Percentiles rank a stretch among this genome's conserved stretches.
Conservation (phyloP, 37 sponge, comb jelly and placozoan species). For the Cliona cf. orientalis region DNA sequence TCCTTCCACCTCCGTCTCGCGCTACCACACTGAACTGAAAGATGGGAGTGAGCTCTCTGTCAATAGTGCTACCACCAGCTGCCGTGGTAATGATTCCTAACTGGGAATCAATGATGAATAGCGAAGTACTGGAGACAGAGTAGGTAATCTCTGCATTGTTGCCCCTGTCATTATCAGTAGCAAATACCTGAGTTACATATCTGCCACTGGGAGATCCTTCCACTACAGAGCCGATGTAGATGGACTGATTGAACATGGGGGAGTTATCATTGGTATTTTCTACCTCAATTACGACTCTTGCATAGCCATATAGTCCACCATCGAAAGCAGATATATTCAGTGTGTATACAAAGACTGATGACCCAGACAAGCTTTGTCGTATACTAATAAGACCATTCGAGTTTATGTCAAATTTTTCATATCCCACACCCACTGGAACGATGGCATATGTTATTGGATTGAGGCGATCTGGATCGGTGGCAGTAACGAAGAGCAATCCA, state of each 20-base stretch:
- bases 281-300: conserved; percentile 29
- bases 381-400: conserved; percentile 32
- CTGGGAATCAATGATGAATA: conserved; percentile 33
- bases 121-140: not conserved
- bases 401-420: conserved; percentile 35
- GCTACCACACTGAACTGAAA: conserved; percentile 41
- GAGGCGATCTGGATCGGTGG: conserved; percentile 44
- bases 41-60: conserved; percentile 39
- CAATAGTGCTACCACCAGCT: conserved; percentile 18
- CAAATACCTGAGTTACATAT: conserved; percentile 48
- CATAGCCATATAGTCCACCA: conserved; percentile 37
- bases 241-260: conserved; percentile 61
- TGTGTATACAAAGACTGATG: conserved; percentile 11
- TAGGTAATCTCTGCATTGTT: conserved; percentile 46
- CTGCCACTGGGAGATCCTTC: conserved; percentile 31
- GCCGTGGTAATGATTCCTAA: conserved; percentile 50
- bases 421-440: not conserved
- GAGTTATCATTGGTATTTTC: conserved; percentile 49
- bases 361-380: not conserved
- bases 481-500: conserved; percentile 26
- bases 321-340: conserved; percentile 68
- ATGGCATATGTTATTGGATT: conserved; percentile 25
- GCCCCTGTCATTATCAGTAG: conserved; percentile 63
- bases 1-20: conserved; percentile 51
- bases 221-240: conserved; percentile 34